Percentiles rank a stretch among this genome's conserved stretches.
These are phyloP conservation scores for Smittia aterrima DNA, from an alignment of 2,888 invertebrate species.

Conservation along the genomic window DNA sequence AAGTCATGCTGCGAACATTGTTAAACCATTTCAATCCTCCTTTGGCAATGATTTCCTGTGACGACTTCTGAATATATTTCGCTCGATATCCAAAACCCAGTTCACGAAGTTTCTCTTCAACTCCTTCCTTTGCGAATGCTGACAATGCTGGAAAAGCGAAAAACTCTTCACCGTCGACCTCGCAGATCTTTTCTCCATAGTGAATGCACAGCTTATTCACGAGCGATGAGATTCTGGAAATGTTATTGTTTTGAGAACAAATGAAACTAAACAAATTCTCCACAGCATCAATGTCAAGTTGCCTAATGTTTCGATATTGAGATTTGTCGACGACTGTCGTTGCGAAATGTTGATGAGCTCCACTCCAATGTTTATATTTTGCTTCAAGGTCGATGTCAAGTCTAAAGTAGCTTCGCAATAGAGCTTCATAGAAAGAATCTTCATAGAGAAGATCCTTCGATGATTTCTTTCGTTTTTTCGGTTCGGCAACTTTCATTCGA, in stretches of 20 bases:
- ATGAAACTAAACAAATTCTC: slow-evolving; percentile 96
- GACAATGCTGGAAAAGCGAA: slow-evolving; percentile 80
- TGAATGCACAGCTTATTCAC: slow-evolving; percentile 80
- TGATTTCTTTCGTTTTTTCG: slow-evolving; percentile 33
- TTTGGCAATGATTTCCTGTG: slow-evolving; percentile 64
- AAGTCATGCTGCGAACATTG: slow-evolving; percentile 64
- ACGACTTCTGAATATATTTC: slow-evolving; percentile 76
- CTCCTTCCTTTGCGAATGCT: slow-evolving; percentile 55
- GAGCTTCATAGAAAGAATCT: slow-evolving; percentile 43
- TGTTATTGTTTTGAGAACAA: slow-evolving; percentile 97
- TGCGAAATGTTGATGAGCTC: slow-evolving; percentile 70
- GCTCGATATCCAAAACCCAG: slow-evolving; percentile 87
- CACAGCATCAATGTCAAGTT: slow-evolving; percentile 83
- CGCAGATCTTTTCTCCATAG: slow-evolving; percentile 76
- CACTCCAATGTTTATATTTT: slow-evolving; percentile 73
- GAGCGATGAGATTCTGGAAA: slow-evolving; percentile 84
- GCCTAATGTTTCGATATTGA: slow-evolving; percentile 71
- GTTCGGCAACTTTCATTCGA: slow-evolving; percentile 43
- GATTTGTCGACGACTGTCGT: slow-evolving; percentile 63
- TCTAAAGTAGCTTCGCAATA: slow-evolving; percentile 72
- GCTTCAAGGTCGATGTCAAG: slow-evolving; percentile 68
- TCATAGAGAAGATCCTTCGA: slow-evolving; percentile 6
- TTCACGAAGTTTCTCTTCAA: slow-evolving; percentile 69
- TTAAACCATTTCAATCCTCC: slow-evolving; percentile 75
- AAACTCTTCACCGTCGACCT: slow-evolving; percentile 63